Conservation (phyloP, 1,140 invertebrate genomes). For the Phthorimaea operculella region DNA sequence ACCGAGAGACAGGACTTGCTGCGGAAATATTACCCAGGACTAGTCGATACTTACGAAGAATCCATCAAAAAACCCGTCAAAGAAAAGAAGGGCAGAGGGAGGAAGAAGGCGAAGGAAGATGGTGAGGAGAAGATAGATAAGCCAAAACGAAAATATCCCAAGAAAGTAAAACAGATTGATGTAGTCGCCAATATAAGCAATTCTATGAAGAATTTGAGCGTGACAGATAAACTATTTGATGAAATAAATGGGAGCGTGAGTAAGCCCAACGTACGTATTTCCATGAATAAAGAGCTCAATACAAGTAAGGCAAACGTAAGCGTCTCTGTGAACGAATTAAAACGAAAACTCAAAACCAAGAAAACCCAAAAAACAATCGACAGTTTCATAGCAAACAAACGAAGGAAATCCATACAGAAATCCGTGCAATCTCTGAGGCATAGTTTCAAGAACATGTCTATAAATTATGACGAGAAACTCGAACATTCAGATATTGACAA, state of each 20-base stretch:
- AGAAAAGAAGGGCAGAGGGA: constrained; percentile 65
- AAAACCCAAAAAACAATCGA: constrained; percentile 43
- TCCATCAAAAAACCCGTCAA: constrained; percentile 68
- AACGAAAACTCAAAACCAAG: constrained; percentile 41
- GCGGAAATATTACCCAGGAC: constrained; percentile 72
- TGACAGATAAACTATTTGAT: constrained; percentile 18
- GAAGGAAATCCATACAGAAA: constrained; percentile 28
- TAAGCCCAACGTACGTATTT: constrained; percentile 13
- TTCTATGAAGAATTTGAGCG: constrained; percentile 37
- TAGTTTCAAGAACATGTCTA: constrained; percentile 33
- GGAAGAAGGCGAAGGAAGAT: constrained; percentile 50
- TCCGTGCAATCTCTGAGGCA: constrained; percentile 18
- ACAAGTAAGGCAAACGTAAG: constrained; percentile 40
- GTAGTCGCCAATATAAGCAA: constrained; percentile 26
- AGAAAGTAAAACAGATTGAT: constrained; percentile 43
- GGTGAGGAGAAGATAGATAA: constrained; percentile 48
- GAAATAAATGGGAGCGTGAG: background rate
- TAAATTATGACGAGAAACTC: constrained; percentile 10
- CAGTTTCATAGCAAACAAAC: constrained; percentile 43
- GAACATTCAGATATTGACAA: constrained; percentile 17
- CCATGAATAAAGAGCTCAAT: constrained; percentile 12
- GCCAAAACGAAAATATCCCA: constrained; percentile 54
- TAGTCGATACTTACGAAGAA: constrained; percentile 67
- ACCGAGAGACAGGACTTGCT: constrained; percentile 77
- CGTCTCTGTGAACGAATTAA: constrained; percentile 43